A percentile compares a stretch with the other conserved stretches of the same genome.
Evolutionary conservation across 2,888 invertebrate species (phyloP).

Genomic region (Phaonia tiefii): DNA sequence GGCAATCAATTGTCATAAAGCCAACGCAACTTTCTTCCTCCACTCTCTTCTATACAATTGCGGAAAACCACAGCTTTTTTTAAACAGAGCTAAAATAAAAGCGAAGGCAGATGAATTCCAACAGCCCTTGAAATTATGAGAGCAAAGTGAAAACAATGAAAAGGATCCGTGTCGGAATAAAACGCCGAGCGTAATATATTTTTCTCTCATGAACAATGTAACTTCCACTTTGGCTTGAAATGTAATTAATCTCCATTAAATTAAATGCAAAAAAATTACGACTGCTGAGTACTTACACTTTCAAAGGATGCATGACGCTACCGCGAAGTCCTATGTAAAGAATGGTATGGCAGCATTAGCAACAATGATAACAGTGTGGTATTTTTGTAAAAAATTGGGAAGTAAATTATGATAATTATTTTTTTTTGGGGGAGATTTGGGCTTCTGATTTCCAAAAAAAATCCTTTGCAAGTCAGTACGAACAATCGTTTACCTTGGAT

Average conservation of each 20-base stretch:
- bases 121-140: slow-evolving; percentile 36
- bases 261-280: slow-evolving; percentile 39
- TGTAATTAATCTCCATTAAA: slow-evolving; percentile 63
- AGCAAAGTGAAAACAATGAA: slow-evolving; percentile 13
- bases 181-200: neutral
- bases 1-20: slow-evolving; percentile 7
- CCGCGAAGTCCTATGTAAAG: no score
- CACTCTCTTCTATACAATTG: no score
- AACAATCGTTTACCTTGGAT: no score
- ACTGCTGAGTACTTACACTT: neutral
- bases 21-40: no score
- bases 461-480: no score
- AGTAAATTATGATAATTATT: no score
- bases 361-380: no score
- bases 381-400: no score
- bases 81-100: neutral
- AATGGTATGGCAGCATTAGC: no score
- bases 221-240: slow-evolving; percentile 47
- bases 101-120: neutral
- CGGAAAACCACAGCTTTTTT: neutral
- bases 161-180: neutral
- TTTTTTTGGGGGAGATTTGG: no score
- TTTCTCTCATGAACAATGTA: slow-evolving; percentile 18
- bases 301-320: no score
- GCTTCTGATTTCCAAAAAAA: no score